phyloP scores from a whole-genome alignment of 2,113 vertebrate genomes.

The Hippopotamus amphibius region DNA sequence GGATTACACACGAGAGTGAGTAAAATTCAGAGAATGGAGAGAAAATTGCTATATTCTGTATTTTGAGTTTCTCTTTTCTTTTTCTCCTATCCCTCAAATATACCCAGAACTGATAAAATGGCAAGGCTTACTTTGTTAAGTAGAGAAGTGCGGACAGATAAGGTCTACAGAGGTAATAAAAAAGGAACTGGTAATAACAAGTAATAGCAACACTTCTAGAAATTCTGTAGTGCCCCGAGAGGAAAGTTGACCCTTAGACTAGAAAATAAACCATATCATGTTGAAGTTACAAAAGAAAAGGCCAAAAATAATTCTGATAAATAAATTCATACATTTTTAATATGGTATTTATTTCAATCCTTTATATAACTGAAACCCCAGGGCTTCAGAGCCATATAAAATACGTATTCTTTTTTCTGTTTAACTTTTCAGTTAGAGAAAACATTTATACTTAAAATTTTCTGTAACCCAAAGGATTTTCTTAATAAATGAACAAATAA shows the following conservation, averaged over 20 bases:
- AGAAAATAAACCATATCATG: not conserved
- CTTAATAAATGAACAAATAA: not conserved
- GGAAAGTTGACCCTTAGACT: not conserved
- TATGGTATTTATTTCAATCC: not conserved
- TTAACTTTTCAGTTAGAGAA: not conserved
- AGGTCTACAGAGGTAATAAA: not conserved
- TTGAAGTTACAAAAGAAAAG: not conserved
- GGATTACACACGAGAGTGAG: not conserved
- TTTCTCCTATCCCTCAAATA: not conserved
- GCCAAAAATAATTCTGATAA: not conserved
- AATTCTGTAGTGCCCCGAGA: not conserved
- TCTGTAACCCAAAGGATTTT: not conserved
- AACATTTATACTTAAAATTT: not conserved
- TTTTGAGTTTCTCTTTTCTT: not conserved
- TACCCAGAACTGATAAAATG: not conserved
- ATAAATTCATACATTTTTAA: not conserved
- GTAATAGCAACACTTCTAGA: not conserved
- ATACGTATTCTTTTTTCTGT: not conserved
- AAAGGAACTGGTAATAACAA: not conserved
- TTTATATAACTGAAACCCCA: not conserved
- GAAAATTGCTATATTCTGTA: not conserved
- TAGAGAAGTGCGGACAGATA: not conserved
- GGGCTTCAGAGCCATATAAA: not conserved
- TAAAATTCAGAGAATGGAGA: not conserved
- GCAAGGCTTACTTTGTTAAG: not conserved